Conservation (phyloP, 1,140 invertebrate genomes). For the Sarcophaga bullata region DNA sequence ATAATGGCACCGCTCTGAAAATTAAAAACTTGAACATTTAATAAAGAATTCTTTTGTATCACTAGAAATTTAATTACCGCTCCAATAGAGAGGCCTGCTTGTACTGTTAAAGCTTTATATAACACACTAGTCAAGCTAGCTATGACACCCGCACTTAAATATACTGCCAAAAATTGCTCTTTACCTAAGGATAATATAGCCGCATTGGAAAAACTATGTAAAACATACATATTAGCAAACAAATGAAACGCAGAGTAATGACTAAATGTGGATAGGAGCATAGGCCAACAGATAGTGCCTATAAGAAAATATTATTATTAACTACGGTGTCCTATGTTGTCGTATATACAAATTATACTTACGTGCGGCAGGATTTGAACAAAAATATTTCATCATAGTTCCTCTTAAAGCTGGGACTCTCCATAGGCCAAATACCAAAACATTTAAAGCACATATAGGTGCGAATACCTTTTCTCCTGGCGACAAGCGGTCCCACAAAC, state of each 20-base stretch:
- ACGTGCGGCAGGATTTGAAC: conserved; percentile 82
- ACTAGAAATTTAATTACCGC: conserved; percentile 73
- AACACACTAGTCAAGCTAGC: conserved; percentile 88
- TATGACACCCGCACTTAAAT: conserved; percentile 87
- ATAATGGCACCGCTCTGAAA: conserved; percentile 95
- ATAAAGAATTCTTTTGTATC: neutral
- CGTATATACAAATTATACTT: conserved; percentile 56
- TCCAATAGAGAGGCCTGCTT: conserved; percentile 83
- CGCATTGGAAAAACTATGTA: conserved; percentile 82
- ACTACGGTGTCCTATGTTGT: too few species aligned
- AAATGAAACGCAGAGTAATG: conserved; percentile 90
- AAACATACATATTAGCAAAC: conserved; percentile 93
- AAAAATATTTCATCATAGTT: conserved; percentile 88
- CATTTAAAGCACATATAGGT: conserved; percentile 82
- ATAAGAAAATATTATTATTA: conserved; percentile 51
- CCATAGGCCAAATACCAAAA: conserved; percentile 86
- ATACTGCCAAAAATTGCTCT: conserved; percentile 93
- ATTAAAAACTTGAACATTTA: conserved; percentile 47
- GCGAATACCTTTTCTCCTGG: conserved; percentile 83
- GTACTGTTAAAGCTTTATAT: conserved; percentile 77
- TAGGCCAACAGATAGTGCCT: conserved; percentile 83
- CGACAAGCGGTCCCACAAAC: conserved; percentile 79
- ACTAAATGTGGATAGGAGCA: conserved; percentile 93
- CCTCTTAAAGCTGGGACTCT: conserved; percentile 76
- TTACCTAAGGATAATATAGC: conserved; percentile 83